Evolutionary conservation across 1,140 invertebrate species (phyloP).

Genomic region (Drosophila jambulina): DNA sequence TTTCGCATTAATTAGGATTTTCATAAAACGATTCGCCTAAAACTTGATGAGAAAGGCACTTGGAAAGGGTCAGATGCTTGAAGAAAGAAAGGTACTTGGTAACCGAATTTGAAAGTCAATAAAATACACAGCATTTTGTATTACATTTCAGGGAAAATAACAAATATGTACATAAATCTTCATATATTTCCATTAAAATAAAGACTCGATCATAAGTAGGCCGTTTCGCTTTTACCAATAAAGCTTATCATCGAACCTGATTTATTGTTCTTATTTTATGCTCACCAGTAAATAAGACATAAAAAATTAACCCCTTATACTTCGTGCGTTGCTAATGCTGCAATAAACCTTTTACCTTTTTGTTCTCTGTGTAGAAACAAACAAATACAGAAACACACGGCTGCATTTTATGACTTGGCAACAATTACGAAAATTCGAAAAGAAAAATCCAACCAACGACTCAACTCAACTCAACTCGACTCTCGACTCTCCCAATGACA

Average conservation of each 20-base stretch:
- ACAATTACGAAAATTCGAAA: constrained; percentile 50
- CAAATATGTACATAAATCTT: not conserved
- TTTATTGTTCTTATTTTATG: not conserved
- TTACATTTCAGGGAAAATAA: too few relatives aligned
- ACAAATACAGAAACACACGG: constrained; percentile 41
- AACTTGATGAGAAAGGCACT: not conserved
- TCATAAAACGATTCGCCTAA: not conserved
- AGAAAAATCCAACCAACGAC: constrained; percentile 38
- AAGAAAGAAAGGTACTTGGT: not conserved
- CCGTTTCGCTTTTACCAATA: not conserved
- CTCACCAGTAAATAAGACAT: constrained; percentile 3
- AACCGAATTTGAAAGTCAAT: not conserved
- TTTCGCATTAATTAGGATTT: too few relatives aligned
- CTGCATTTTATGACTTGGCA: constrained; percentile 60
- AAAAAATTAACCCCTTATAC: not conserved
- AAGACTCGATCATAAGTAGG: too few relatives aligned
- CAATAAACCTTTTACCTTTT: constrained; percentile 9
- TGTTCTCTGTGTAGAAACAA: constrained; percentile 27
- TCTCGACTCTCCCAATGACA: constrained; percentile 22
- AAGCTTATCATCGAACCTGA: not conserved
- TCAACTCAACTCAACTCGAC: not conserved
- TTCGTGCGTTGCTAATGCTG: not conserved
- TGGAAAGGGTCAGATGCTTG: not conserved
- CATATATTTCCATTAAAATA: too few relatives aligned
- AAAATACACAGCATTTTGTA: not conserved